Base-by-base conservation (phyloP, 2,888 invertebrate genomes). In the Idaea aversata region DNA sequence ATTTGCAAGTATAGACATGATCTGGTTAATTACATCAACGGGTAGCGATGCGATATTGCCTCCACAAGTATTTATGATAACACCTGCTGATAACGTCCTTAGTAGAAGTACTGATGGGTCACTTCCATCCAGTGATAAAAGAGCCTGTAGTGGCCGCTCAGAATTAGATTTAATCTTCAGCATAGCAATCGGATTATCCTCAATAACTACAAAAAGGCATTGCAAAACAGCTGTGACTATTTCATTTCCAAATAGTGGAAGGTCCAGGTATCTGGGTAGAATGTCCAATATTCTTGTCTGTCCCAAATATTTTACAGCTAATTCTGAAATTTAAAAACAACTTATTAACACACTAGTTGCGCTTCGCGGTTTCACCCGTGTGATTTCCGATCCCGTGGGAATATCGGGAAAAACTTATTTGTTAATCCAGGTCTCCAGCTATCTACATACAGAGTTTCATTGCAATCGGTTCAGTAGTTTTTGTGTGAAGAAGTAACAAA, bases 121-220 rank as follows among this genome's bases (percentile, higher is more conserved):
- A 72, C 75, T 85, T 7, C 88, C 88, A 59, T 91, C 90, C 34
- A 91, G 70, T 36, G 79, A 80, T 16, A 94, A 77, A 13, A 94
- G 75, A 15, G 80, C 73, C 75, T 89, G 88, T 15, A 93, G 78
- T 47, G 93, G 84, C 59, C 85, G 88, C 62, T 91, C 90, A 61
- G 93, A 91, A 62, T 87, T 90, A 25, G 86, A 78, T 72, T 93
- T 92, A n/a, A 95, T 86, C 72, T 94, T 91, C 47, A 86, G 84
- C 81, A 94, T 91, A 0, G 94, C 94, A 66, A 85, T 81, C 0
- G 93, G 86, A 84, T 96, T 96, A 71, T 96, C 95, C 86, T 97
- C 97, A 0, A 95, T 94, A 59, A 96, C 93, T 5, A 96, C 95
- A 76, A 96, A 93, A 6, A 96, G 84, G 77, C 95, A 96, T 76